Percentiles rank a stretch among this genome's conserved stretches.
phyloP scores from a whole-genome alignment of 2,888 invertebrate genomes.

The Agonopterix heracliana region DNA sequence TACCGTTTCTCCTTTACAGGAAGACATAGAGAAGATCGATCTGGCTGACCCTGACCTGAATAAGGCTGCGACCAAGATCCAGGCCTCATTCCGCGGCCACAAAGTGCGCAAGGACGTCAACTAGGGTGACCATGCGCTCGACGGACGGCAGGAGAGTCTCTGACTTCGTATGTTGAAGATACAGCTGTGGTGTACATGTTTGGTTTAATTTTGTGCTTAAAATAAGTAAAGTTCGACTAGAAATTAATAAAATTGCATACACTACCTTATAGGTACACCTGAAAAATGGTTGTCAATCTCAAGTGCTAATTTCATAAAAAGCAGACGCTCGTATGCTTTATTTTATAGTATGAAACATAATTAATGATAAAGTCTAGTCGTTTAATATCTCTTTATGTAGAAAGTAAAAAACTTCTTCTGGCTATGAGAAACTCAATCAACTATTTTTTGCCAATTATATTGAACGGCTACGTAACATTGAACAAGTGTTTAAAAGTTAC shows the following conservation, averaged over 20 bases:
- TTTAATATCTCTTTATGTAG: too few relatives aligned
- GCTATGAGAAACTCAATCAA: too few relatives aligned
- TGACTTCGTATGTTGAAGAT: constrained; percentile 38
- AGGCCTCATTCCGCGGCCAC: constrained; percentile 94
- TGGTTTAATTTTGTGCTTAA: not conserved
- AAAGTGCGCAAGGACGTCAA: constrained; percentile 87
- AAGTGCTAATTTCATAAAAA: not conserved
- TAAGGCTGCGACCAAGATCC: constrained; percentile 94
- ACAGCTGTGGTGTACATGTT: not conserved
- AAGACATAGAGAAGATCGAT: constrained; percentile 90
- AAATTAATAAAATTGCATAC: not conserved
- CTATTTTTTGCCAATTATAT: too few relatives aligned
- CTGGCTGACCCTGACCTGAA: constrained; percentile 90
- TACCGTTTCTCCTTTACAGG: constrained; percentile 42
- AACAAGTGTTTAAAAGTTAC: too few relatives aligned
- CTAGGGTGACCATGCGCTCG: constrained; percentile 38
- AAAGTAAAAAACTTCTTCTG: too few relatives aligned
- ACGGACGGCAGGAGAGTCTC: constrained; percentile 24
- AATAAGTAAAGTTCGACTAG: not conserved
- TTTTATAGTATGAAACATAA: too few relatives aligned
- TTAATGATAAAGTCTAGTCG: too few relatives aligned
- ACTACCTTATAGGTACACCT: not conserved
- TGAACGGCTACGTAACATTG: too few relatives aligned
- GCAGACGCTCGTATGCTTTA: too few relatives aligned
- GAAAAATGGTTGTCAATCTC: not conserved